phyloP scores from a whole-genome alignment of 2,888 invertebrate genomes.

The Protula sp. region DNA sequence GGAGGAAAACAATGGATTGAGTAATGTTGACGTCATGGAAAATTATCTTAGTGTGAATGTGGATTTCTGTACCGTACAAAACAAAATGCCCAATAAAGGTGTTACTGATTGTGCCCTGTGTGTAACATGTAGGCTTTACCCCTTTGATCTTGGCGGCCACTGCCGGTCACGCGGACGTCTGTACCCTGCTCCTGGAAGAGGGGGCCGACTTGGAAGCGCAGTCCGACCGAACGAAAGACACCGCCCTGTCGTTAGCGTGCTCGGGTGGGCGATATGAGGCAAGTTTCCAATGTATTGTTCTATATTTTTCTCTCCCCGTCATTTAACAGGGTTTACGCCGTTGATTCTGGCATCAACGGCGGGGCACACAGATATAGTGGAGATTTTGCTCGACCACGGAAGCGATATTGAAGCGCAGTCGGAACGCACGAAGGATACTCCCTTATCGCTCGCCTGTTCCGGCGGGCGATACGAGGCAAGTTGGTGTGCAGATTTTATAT shows the following conservation, averaged over 20 bases:
- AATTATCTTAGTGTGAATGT: too few relatives aligned
- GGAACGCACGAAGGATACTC: slow-evolving; percentile 97
- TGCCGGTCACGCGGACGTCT: slow-evolving; percentile 79
- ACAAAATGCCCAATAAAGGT: too few relatives aligned
- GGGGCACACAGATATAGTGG: slow-evolving; percentile 82
- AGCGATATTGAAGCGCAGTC: slow-evolving; percentile 99
- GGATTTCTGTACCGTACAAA: too few relatives aligned
- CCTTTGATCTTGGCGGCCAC: slow-evolving; percentile 95
- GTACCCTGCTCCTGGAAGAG: slow-evolving; percentile 81
- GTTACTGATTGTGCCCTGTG: too few relatives aligned
- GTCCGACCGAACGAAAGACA: slow-evolving; percentile 98
- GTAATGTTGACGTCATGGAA: too few relatives aligned
- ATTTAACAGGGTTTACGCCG: slow-evolving; percentile 77
- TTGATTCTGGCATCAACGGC: slow-evolving; percentile 95
- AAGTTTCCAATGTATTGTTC: too few relatives aligned
- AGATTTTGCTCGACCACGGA: slow-evolving; percentile 83
- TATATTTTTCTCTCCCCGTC: too few relatives aligned
- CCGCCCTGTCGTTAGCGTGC: slow-evolving; percentile 95
- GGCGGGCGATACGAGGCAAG: slow-evolving; percentile 86
- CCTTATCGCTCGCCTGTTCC: slow-evolving; percentile 92
- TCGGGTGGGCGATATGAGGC: slow-evolving; percentile 93
- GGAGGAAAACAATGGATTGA: not conserved
- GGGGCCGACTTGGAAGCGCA: slow-evolving; percentile 98
- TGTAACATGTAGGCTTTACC: slow-evolving; percentile 69
- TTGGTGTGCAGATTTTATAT: too few relatives aligned